Evolutionary conservation across 2,888 invertebrate genomes (phyloP).

Genomic region (Nymphalis polychloros): DNA sequence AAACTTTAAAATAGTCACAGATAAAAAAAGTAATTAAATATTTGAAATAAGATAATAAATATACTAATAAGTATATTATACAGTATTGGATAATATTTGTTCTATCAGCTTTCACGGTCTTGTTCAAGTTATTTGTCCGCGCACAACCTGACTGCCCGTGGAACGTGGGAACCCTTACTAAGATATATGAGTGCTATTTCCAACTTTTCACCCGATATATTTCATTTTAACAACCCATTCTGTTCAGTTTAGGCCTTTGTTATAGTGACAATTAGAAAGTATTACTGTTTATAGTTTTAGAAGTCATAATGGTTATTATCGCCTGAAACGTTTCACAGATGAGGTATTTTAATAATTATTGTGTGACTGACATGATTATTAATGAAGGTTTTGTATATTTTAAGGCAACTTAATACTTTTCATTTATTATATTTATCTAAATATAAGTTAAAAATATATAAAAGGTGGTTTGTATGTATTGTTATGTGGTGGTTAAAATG

Average conservation of each 20-base stretch:
- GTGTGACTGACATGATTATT: too few relatives aligned
- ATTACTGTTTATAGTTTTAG: conserved; percentile 2
- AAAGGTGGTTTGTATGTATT: too few relatives aligned
- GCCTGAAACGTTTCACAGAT: background rate
- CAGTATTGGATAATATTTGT: conserved; percentile 6
- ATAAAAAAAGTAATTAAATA: too few relatives aligned
- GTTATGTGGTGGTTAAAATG: too few relatives aligned
- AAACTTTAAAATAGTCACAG: too few relatives aligned
- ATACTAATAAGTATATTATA: background rate
- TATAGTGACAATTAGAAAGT: conserved; percentile 1
- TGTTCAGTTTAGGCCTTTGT: conserved; percentile 13
- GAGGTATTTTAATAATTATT: too few relatives aligned
- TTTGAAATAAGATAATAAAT: too few relatives aligned
- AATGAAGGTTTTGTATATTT: too few relatives aligned
- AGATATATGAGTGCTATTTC: conserved; percentile 27
- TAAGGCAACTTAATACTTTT: too few relatives aligned
- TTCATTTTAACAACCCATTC: conserved; percentile 28
- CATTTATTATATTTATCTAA: too few relatives aligned
- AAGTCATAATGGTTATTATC: conserved; percentile 7
- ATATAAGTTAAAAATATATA: too few relatives aligned
- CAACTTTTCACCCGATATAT: conserved; percentile 25
- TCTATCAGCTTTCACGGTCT: conserved; percentile 5
- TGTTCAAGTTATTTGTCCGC: conserved; percentile 17
- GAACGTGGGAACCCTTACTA: conserved; percentile 15
- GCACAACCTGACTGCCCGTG: conserved; percentile 7